Evolutionary conservation across 2,797 vertebrate genomes (phyloP).

Genomic region (Threskiornis aethiopicus): DNA sequence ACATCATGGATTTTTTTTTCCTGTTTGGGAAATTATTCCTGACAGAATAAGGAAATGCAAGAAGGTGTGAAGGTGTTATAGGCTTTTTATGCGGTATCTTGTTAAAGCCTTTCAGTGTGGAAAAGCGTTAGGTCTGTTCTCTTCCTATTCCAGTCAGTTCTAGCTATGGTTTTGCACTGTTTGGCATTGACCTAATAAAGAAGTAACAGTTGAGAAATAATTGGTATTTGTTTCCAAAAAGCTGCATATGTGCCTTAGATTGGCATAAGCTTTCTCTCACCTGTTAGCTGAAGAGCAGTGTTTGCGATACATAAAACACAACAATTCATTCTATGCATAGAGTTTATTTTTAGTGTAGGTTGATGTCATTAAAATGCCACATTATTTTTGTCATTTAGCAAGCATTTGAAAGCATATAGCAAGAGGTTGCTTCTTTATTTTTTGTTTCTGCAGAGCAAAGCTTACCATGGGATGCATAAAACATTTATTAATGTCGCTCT

Average conservation of each 20-base stretch:
- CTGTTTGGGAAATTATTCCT: background rate
- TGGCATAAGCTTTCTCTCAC: background rate
- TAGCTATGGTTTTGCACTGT: background rate
- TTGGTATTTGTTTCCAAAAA: background rate
- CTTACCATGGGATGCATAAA: background rate
- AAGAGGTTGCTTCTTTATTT: background rate
- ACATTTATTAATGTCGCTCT: background rate
- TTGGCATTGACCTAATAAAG: background rate
- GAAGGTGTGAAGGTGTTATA: background rate
- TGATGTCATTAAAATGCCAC: background rate
- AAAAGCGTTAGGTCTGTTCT: background rate
- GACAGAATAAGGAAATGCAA: background rate
- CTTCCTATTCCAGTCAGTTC: background rate
- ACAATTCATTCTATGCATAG: background rate
- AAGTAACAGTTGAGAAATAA: background rate
- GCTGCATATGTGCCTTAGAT: background rate
- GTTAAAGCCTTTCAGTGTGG: background rate
- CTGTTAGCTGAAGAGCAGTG: background rate
- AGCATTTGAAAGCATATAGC: background rate
- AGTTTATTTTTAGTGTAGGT: background rate
- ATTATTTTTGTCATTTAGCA: background rate
- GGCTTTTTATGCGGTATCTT: background rate
- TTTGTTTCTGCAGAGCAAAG: background rate
- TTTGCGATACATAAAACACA: background rate
- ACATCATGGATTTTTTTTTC: background rate